These are phyloP conservation scores for Lepilemur ruficaudatus DNA, from an alignment of 2,797 vertebrate species.

Conservation along the genomic window DNA sequence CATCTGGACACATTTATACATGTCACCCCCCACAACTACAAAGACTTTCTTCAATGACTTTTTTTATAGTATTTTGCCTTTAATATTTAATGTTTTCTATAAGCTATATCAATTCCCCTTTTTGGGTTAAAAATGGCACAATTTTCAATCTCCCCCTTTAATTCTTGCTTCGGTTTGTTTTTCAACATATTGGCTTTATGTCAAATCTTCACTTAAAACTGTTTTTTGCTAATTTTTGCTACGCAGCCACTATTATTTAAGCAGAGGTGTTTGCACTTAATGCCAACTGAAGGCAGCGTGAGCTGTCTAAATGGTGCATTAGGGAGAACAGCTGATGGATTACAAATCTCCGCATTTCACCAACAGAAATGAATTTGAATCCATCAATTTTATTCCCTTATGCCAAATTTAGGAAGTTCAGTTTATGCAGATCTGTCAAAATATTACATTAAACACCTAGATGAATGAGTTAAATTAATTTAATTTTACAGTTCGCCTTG, in stretches of 20 bases:
- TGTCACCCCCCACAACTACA: not conserved
- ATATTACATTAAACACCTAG: conserved; percentile 75
- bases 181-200: conserved; percentile 56
- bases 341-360: conserved; percentile 69
- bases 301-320: conserved; percentile 61
- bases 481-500: conserved; percentile 76
- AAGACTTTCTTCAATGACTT: not conserved
- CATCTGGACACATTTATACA: not conserved
- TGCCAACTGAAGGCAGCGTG: conserved; percentile 51
- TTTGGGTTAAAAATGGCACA: conserved; percentile 26
- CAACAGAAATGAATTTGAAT: conserved; percentile 76
- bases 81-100: conserved; percentile 31
- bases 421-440: conserved; percentile 77
- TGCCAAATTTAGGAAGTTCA: conserved; percentile 68
- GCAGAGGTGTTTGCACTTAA: conserved; percentile 64
- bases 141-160: not conserved
- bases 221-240: conserved; percentile 64
- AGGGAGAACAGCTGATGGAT: conserved; percentile 67
- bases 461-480: conserved; percentile 77
- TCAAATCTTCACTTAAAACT: conserved; percentile 52
- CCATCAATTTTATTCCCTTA: conserved; percentile 72
- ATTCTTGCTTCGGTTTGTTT: conserved; percentile 48
- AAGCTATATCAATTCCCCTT: not conserved
- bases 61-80: conserved; percentile 25
- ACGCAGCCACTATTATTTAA: conserved; percentile 68